Base-by-base conservation (phyloP, 1,140 invertebrate genomes). In the Wiebesia pumilae region DNA sequence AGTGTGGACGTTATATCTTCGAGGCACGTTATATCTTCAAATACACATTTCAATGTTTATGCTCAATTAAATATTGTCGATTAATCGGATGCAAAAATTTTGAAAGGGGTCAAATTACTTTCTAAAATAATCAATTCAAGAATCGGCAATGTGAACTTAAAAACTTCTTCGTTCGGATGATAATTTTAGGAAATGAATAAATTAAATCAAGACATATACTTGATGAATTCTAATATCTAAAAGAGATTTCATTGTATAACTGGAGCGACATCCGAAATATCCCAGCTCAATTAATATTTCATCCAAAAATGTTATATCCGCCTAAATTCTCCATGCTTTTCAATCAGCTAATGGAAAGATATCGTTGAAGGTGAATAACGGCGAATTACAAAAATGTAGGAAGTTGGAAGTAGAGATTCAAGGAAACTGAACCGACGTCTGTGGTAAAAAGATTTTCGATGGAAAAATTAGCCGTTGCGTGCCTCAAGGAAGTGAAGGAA, bases 331-430 rank as follows among this genome's bases (percentile, higher is more conserved):
- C 33, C 19, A 51, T 62, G 30, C n/a, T 40, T 86, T 81, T 62
- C 84, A 86, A 86, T 86, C 79, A 81, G 67, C 84, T 86, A 86
- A 86, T 86, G 84, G 84, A 40, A 80, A 19, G 43, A 73, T 79
- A 85, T 80, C 83, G 40, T 43, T 33, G 33, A 51, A 73, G 33
- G 81, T n/a, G 77, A 47, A 78, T 40, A 38, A 27, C 24, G 14
- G 10, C 58, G 21, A 7, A 24, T 16, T 71, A 71, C 14, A 69
- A 21, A 83, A 62, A 62, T 38, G 24, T 67, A 69, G 30, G 43
- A 54, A 38, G 69, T 43, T 10, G 12, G 4, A 47, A 3, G 30
- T 43, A 40, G 30, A 21, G 9, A 19, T 62, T 67, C 21, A 54
- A 3, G 40, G 21, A n/a, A 47, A 69, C n/a, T 0, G 43, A 71